phyloP scores from a whole-genome alignment of 2,113 vertebrate species.

The Polypterus bichir region DNA sequence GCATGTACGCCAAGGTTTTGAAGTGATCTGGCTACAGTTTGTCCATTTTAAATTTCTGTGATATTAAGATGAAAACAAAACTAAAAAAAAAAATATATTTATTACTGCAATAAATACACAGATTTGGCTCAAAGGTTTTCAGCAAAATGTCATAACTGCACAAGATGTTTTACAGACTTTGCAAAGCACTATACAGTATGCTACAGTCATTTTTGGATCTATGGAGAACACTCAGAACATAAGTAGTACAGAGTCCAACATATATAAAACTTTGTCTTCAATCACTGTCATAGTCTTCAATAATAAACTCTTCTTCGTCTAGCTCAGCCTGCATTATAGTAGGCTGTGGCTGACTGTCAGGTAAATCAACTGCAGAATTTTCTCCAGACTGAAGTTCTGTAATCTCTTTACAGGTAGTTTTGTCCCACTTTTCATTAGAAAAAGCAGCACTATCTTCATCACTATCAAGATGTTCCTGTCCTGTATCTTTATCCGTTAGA shows the following conservation, averaged over 20 bases:
- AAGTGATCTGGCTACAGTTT: too few relatives aligned
- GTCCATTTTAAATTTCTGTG: too few relatives aligned
- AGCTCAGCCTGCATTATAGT: conserved; percentile 37
- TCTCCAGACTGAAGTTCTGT: conserved; percentile 37
- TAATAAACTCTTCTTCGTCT: conserved; percentile 60
- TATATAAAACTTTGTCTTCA: conserved; percentile 21
- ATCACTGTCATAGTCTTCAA: conserved; percentile 77
- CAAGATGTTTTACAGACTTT: too few relatives aligned
- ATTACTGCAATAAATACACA: too few relatives aligned
- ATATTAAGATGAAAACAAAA: too few relatives aligned
- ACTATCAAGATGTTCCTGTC: conserved; percentile 37
- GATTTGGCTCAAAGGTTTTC: too few relatives aligned
- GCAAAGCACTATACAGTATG: too few relatives aligned
- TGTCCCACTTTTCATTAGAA: conserved; percentile 5
- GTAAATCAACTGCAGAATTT: conserved; percentile 45
- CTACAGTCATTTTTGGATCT: too few relatives aligned
- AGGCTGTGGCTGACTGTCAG: conserved; percentile 68
- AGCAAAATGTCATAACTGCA: too few relatives aligned
- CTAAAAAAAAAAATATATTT: too few relatives aligned
- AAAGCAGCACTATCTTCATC: conserved; percentile 26
- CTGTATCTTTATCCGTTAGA: conserved; percentile 68
- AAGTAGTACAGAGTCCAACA: not conserved
- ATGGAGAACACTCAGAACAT: too few relatives aligned
- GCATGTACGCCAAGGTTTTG: too few relatives aligned
- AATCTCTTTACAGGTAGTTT: not conserved